Conservation (phyloP, 2,113 vertebrate species). For the Paracanthobrama guichenoti region DNA sequence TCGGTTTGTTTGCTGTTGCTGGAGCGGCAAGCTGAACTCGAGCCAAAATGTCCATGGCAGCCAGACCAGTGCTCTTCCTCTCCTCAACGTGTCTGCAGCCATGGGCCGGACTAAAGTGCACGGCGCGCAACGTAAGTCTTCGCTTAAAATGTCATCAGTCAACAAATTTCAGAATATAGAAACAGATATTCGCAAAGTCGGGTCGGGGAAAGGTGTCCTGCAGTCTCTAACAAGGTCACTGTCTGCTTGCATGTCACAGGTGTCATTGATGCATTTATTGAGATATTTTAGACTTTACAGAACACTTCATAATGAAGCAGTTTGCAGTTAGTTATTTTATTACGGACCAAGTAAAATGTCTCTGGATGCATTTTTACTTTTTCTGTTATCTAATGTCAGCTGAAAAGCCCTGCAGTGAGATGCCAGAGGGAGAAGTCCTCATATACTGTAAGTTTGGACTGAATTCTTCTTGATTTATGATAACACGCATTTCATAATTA, state of each 20-base stretch:
- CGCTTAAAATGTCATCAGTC: not conserved
- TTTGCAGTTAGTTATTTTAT: not conserved
- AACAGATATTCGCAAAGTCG: not conserved
- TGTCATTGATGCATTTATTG: not conserved
- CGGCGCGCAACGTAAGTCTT: constrained; percentile 35
- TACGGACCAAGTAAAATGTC: not conserved
- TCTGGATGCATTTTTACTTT: not conserved
- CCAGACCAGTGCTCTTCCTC: constrained; percentile 50
- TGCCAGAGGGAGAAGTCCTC: constrained; percentile 57
- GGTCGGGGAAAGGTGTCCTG: not conserved
- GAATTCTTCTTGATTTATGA: not conserved
- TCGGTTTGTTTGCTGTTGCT: not conserved
- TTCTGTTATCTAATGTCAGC: constrained; percentile 47
- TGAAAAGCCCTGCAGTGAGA: constrained; percentile 40
- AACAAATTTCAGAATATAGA: not conserved
- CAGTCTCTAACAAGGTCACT: constrained; percentile 28
- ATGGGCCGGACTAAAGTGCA: constrained; percentile 39
- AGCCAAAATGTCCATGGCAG: constrained; percentile 55
- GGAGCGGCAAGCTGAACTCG: too few species aligned
- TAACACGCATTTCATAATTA: not conserved
- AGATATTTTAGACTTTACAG: not conserved
- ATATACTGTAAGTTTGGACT: constrained; percentile 61
- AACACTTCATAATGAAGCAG: not conserved
- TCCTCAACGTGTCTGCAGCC: constrained; percentile 54
- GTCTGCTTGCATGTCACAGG: not conserved